A percentile compares a stretch with the other conserved stretches of the same genome.
Evolutionary conservation across 2,113 vertebrate genomes (phyloP).

Genomic region (Trichomycterus rosablanca): DNA sequence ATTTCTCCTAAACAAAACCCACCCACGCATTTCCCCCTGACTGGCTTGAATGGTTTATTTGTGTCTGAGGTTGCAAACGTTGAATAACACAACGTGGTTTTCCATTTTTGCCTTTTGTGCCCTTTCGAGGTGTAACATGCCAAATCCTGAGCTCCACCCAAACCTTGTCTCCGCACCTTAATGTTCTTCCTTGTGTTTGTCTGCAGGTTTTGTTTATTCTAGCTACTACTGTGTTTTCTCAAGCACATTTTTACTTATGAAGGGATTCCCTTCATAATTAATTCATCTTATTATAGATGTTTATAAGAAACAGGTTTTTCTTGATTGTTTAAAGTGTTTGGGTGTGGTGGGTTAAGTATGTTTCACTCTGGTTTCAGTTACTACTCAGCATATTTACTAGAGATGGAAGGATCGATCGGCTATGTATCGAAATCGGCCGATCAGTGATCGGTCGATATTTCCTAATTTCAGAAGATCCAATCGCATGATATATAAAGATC

Average conservation of each 20-base stretch:
- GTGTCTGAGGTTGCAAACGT: slow-evolving; percentile 36
- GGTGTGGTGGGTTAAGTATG: not conserved
- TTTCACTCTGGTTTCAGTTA: not conserved
- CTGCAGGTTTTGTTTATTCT: slow-evolving; percentile 19
- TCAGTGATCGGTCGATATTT: too few relatives aligned
- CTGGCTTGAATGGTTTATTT: slow-evolving; percentile 42
- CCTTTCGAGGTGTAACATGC: slow-evolving; percentile 39
- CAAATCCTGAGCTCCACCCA: slow-evolving; percentile 42
- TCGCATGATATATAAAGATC: too few relatives aligned
- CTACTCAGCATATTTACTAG: too few relatives aligned
- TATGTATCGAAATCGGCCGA: too few relatives aligned
- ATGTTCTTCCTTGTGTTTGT: slow-evolving; percentile 12
- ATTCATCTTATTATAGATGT: not conserved
- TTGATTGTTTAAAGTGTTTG: not conserved
- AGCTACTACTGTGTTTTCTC: not conserved
- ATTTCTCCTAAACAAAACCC: slow-evolving; percentile 39
- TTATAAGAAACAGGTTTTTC: slow-evolving; percentile 9
- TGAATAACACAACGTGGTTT: slow-evolving; percentile 46
- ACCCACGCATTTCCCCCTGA: slow-evolving; percentile 40
- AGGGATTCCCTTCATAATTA: slow-evolving; percentile 1
- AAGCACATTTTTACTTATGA: slow-evolving; percentile 1
- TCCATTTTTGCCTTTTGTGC: slow-evolving; percentile 45
- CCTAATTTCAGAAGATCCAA: too few relatives aligned
- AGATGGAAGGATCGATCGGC: too few relatives aligned
- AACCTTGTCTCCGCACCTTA: slow-evolving; percentile 35